A percentile compares a stretch with the other conserved stretches of the same genome.
phyloP scores from a whole-genome alignment of 2,888 invertebrate genomes.

The Pyrrhia umbra region DNA sequence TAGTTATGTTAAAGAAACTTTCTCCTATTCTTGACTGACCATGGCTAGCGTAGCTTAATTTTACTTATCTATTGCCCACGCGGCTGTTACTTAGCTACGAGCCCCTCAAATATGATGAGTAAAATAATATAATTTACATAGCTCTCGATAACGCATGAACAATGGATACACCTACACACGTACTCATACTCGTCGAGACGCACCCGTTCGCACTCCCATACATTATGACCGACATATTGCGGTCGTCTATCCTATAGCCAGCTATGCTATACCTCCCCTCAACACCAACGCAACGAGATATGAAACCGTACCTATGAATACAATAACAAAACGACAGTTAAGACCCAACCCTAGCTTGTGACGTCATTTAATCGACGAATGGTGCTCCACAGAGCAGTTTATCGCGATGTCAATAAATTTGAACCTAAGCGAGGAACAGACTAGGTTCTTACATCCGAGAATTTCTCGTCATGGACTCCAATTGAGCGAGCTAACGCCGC shows the following conservation, averaged over 20 bases:
- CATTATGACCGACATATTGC: slow-evolving; percentile 56
- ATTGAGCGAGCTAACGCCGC: slow-evolving; percentile 61
- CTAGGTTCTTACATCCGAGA: slow-evolving; percentile 74
- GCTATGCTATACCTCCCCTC: slow-evolving; percentile 30
- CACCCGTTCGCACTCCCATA: slow-evolving; percentile 43
- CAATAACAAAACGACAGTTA: slow-evolving; percentile 72
- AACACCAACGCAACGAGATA: slow-evolving; percentile 42
- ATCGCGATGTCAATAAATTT: slow-evolving; percentile 86
- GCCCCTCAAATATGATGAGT: neutral
- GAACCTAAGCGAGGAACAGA: slow-evolving; percentile 69
- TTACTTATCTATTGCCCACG: too few species aligned
- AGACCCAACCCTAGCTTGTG: slow-evolving; percentile 65
- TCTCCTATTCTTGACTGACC: too few species aligned
- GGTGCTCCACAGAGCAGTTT: slow-evolving; percentile 79
- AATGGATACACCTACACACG: slow-evolving; percentile 33
- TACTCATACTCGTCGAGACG: slow-evolving; percentile 21
- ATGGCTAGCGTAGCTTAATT: too few species aligned
- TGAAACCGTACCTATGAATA: slow-evolving; percentile 53
- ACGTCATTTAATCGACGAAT: slow-evolving; percentile 80
- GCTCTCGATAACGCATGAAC: slow-evolving; percentile 38
- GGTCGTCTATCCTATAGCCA: slow-evolving; percentile 25
- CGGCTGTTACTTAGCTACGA: too few species aligned
- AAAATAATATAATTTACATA: neutral
- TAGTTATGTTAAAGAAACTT: too few species aligned
- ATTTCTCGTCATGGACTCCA: slow-evolving; percentile 64